Conservation (phyloP, 2,888 invertebrate genomes). For the Thereva nobilitata region DNA sequence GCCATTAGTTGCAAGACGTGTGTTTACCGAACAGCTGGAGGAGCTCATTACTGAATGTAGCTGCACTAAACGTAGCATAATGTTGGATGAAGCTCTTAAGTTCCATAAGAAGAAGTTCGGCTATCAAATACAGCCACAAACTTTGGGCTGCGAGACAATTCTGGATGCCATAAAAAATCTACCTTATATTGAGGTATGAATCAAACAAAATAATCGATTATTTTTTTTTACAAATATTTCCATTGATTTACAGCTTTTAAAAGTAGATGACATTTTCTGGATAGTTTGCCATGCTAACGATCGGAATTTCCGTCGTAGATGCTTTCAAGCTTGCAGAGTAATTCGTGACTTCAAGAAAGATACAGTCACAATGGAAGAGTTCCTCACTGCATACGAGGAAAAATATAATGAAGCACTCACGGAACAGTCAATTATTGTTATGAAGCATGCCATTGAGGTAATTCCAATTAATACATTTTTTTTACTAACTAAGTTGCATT, state of each 20-base stretch:
- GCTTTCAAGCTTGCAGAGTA: conserved; percentile 53
- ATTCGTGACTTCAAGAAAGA: conserved; percentile 45
- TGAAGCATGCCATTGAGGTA: conserved; percentile 57
- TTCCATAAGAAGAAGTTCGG: conserved; percentile 58
- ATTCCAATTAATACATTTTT: not conserved
- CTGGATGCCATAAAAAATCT: conserved; percentile 50
- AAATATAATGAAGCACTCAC: conserved; percentile 49
- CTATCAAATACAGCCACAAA: conserved; percentile 56
- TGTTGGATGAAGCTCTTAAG: conserved; percentile 53
- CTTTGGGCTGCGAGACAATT: conserved; percentile 52
- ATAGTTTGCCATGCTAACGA: conserved; percentile 55
- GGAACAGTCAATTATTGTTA: conserved; percentile 51
- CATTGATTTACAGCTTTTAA: conserved; percentile 44
- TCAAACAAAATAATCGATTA: not conserved
- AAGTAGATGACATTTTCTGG: conserved; percentile 52
- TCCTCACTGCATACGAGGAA: conserved; percentile 49
- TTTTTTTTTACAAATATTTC: not conserved
- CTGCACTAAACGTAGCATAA: conserved; percentile 50
- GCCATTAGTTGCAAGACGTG: conserved; percentile 53
- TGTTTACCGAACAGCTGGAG: conserved; percentile 57
- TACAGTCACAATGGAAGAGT: conserved; percentile 47
- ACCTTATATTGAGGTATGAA: conserved; percentile 54
- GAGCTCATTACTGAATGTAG: conserved; percentile 52
- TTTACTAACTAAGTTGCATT: not conserved
- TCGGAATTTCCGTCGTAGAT: conserved; percentile 51